Base-by-base conservation (phyloP, 2,888 invertebrate genomes). In the Leptogaster cylindrica region DNA sequence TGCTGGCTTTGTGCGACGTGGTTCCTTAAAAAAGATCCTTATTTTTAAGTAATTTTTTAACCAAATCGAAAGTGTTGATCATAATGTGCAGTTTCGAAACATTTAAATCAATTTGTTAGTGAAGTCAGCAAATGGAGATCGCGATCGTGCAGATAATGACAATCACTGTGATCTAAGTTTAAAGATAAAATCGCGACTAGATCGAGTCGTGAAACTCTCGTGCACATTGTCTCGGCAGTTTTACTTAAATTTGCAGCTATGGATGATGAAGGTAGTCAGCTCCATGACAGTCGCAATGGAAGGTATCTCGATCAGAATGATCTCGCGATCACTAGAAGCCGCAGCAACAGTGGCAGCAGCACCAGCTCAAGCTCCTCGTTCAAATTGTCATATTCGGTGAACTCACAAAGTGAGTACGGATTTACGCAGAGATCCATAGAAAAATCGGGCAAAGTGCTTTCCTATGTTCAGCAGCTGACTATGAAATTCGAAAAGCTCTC, bases 391-490 rank as follows among this genome's bases (percentile, higher is more conserved):
- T 77, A 76, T 67, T 80, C 79, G 14, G 77, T 78, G 2, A 76
- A 78, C 67, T 77, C 77, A 10, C 77, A 78, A 65, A 76, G 77
- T 69, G 79, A 79, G 65, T 74, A 75, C 36, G 75, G 75, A n/a
- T 77, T 77, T 64, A 75, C 64, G n/a, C 55, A 48, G 14, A 33
- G 61, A 14, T 67, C 69, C 1, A 67, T 63, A 18, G 64, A 64
- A 50, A 67, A 69, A 20, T 66, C 69, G 5, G 48, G 55, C 16
- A 66, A 66, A 25, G 25, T 33, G n/a, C 39, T 67, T 8, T 58
- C 67, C 1, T 65, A 65, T 25, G 69, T 69, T 10, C 58, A 67
- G 31, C 33, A 65, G 50, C 31, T 69, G 65, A 64, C 52, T 12
- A 12, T 67, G 25, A 69, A 69, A 65, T 69, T 69, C 23, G 69